Conservation (phyloP, 2,797 vertebrate species). For the Staurois parvus region DNA sequence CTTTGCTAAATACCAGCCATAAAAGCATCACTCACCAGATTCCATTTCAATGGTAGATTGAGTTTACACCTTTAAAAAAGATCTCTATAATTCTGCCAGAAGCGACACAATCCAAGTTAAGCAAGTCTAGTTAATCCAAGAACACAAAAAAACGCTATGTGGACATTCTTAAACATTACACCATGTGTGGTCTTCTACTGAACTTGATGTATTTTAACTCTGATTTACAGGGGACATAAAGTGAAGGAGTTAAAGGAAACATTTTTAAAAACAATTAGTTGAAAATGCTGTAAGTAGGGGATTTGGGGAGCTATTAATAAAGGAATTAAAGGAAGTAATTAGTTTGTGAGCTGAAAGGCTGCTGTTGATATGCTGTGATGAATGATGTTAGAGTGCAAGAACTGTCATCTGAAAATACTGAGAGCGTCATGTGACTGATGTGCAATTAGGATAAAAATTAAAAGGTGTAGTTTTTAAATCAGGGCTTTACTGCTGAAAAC, state of each 20-base stretch:
- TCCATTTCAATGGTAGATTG: constrained; percentile 44
- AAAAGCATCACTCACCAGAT: constrained; percentile 50
- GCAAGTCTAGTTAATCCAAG: constrained; percentile 47
- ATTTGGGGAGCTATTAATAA: neutral
- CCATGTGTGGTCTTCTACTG: constrained; percentile 43
- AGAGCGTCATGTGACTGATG: neutral
- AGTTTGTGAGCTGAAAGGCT: neutral
- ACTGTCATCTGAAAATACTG: constrained; percentile 10
- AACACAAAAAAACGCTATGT: constrained; percentile 30
- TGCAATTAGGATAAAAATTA: no score
- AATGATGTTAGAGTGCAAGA: neutral
- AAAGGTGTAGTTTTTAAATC: no score
- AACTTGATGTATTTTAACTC: constrained; percentile 23
- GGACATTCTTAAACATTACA: constrained; percentile 12
- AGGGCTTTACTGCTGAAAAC: no score
- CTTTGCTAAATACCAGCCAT: constrained; percentile 49
- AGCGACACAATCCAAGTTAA: constrained; percentile 51
- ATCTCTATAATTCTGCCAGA: constrained; percentile 51
- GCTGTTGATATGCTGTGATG: no score
- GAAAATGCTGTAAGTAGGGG: neutral
- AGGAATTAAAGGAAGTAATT: neutral
- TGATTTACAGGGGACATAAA: neutral
- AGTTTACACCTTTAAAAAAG: constrained; percentile 35
- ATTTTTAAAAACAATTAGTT: neutral
- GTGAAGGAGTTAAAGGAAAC: neutral